Percentiles rank a stretch among this genome's conserved stretches.
These are phyloP conservation scores for Leucania comma DNA, from an alignment of 2,888 invertebrate genomes.

Conservation along the genomic window DNA sequence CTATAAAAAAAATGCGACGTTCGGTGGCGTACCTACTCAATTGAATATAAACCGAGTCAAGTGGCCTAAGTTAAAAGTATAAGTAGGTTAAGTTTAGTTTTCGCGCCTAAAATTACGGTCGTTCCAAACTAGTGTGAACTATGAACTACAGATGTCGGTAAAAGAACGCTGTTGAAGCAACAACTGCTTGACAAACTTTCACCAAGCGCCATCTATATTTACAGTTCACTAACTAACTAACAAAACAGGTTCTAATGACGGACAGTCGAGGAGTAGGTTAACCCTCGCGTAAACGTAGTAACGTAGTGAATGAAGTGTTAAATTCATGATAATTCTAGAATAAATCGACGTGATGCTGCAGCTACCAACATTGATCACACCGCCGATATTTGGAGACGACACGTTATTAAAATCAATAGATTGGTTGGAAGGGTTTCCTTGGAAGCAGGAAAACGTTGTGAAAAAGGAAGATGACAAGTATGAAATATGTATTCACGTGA, in stretches of 20 bases:
- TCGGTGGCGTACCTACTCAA: too few species aligned
- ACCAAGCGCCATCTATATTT: slow-evolving; percentile 65
- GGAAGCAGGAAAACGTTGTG: slow-evolving; percentile 76
- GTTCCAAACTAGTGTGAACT: background rate
- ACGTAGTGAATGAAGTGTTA: slow-evolving; percentile 46
- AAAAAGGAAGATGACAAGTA: slow-evolving; percentile 74
- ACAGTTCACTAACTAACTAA: slow-evolving; percentile 50
- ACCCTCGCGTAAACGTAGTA: slow-evolving; percentile 32
- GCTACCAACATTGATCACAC: slow-evolving; percentile 61
- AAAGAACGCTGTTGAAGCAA: background rate
- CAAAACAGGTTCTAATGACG: slow-evolving; percentile 48
- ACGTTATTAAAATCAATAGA: slow-evolving; percentile 80
- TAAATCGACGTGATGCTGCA: slow-evolving; percentile 56
- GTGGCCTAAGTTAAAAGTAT: background rate
- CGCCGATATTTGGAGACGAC: slow-evolving; percentile 79
- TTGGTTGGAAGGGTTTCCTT: slow-evolving; percentile 82
- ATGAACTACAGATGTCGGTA: slow-evolving; percentile 1
- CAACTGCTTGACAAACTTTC: background rate
- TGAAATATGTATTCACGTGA: slow-evolving; percentile 77
- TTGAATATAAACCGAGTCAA: background rate
- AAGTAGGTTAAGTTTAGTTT: slow-evolving; percentile 3
- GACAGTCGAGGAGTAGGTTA: slow-evolving; percentile 28
- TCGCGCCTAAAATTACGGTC: slow-evolving; percentile 21
- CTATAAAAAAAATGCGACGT: background rate
- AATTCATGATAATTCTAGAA: slow-evolving; percentile 58